Evolutionary conservation across 2,797 vertebrate species (phyloP), one percentile per base, ranked within the genome.

Genomic region (Mormyrops boulengeri): DNA sequence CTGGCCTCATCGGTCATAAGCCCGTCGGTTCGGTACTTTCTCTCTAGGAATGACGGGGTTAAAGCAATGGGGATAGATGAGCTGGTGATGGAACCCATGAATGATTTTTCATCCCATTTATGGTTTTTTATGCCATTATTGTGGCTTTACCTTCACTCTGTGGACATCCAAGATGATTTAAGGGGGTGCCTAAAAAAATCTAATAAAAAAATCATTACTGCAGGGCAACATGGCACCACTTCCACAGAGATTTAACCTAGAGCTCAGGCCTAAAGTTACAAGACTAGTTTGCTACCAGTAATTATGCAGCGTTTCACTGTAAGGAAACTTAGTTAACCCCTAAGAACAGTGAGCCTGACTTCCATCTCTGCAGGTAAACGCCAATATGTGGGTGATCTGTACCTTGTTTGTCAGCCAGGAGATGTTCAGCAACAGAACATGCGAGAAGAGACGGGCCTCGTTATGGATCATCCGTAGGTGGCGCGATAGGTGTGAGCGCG

Each of bases 11-110:
- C 92, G 91, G 94, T 92, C 92, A 92, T 92, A 92, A 92, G 91
- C 90, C 85, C 90, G 91, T 91, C 92, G 92, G 91, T 91, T 90
- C 90, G 91, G 92, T 87, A 91, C 91, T 90, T 89, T 90, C 87
- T 90, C 92, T 92, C 91, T 89, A 88, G 91, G 91, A 92, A 91
- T 90, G 88, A 69, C 2, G 86, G 77, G 90, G 90, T 91, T 91
- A 92, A 93, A 91, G 89, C 88, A 92, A 92, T 34, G 66, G 90
- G 90, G 91, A 89, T 92, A 94, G 86, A 22, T 17, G 34, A 17
- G 26, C 53, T 62, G 8, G 22, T 17, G 38, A 57, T 57, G 17
- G 11, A 52, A 38, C 17, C 14, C 55, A 87, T 87, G 86, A 62
- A 88, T 85, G 22, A 8, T 52, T 30, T 85, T 22, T 85, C 47